A percentile compares a stretch with the other conserved stretches of the same genome.
These are phyloP conservation scores for Notarius lentiginosus DNA, from an alignment of 2,113 vertebrate genomes.

Conservation along the genomic window DNA sequence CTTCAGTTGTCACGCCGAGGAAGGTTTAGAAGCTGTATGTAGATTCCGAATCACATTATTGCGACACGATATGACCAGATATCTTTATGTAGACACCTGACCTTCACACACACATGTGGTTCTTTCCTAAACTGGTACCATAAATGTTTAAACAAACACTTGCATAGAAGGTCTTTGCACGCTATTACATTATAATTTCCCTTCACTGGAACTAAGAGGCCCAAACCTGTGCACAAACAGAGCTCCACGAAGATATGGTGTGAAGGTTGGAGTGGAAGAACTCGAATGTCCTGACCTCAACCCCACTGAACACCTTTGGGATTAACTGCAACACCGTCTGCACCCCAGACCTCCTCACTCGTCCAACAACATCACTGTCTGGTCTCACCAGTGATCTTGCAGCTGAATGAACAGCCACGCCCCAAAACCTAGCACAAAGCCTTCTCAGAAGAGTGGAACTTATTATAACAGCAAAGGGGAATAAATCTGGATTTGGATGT, in stretches of 20 bases:
- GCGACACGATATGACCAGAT: neutral
- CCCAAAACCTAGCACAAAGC: neutral
- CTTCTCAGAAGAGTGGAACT: neutral
- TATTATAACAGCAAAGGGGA: neutral
- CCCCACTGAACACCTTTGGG: neutral
- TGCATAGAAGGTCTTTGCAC: neutral
- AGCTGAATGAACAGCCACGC: neutral
- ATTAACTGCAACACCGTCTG: neutral
- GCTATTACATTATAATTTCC: neutral
- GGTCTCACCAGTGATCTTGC: neutral
- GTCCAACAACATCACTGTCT: neutral
- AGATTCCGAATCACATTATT: neutral
- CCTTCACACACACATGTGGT: neutral
- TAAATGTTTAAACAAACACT: neutral
- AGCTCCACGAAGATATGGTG: neutral
- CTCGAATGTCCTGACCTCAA: neutral
- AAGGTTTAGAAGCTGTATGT: neutral
- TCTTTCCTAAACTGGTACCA: neutral
- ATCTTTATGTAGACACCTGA: neutral
- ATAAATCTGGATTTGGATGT: neutral
- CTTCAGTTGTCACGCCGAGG: neutral
- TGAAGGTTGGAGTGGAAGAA: neutral
- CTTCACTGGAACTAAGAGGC: neutral
- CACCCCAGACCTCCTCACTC: neutral
- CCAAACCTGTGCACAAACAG: neutral